Conservation (phyloP, 1,140 invertebrate genomes). For the Hycleus cichorii region DNA sequence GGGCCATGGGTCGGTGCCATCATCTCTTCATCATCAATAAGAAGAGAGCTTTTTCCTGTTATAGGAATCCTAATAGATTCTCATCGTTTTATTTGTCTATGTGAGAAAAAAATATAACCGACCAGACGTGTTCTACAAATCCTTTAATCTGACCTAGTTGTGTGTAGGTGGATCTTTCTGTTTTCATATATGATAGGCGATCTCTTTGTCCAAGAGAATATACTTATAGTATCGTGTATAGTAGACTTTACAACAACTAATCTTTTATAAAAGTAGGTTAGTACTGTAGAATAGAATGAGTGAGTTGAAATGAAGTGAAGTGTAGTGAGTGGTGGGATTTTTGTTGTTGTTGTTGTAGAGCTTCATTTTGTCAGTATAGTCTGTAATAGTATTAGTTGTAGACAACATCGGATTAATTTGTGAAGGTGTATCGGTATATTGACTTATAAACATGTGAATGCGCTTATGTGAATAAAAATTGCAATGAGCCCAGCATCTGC, state of each 20-base stretch:
- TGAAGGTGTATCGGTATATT: too few species aligned
- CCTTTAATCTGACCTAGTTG: slow-evolving; percentile 33
- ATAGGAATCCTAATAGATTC: too few species aligned
- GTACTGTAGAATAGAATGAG: slow-evolving; percentile 16
- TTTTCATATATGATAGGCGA: slow-evolving; percentile 25
- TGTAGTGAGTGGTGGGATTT: slow-evolving; percentile 9
- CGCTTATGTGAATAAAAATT: neutral
- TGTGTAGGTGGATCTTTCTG: slow-evolving; percentile 38
- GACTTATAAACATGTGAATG: too few species aligned
- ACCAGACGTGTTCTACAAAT: slow-evolving; percentile 7
- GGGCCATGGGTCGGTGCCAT: slow-evolving; percentile 4
- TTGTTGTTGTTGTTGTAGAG: too few species aligned
- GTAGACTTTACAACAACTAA: slow-evolving; percentile 35
- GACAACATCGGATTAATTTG: too few species aligned
- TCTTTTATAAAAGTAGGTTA: slow-evolving; percentile 39
- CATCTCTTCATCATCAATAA: neutral
- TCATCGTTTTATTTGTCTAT: too few species aligned
- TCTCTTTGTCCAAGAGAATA: slow-evolving; percentile 22
- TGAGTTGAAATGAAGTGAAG: neutral
- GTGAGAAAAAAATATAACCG: too few species aligned
- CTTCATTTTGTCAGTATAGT: too few species aligned
- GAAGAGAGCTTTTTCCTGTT: slow-evolving; percentile 10
- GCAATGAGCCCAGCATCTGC: slow-evolving; percentile 55
- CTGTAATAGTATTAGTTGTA: too few species aligned
- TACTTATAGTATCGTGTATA: too few species aligned